Conservation (phyloP, 2,113 vertebrate genomes). For the Noctilio leporinus region DNA sequence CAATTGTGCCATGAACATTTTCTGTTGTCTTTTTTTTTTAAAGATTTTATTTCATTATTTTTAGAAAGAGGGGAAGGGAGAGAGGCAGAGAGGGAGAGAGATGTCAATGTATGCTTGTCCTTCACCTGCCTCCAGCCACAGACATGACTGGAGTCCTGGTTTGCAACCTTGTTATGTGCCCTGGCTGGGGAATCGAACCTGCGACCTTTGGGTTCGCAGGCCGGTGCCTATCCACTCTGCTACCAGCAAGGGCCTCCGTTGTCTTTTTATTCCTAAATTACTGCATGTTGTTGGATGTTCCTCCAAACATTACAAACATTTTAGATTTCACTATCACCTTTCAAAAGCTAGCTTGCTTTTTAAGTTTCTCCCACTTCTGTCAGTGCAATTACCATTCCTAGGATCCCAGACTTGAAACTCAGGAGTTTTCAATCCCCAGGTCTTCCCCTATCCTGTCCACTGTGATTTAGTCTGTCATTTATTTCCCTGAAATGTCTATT, state of each 20-base stretch:
- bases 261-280: background rate
- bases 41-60: too few relatives aligned
- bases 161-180: too few relatives aligned
- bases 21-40: background rate
- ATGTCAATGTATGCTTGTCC: too few relatives aligned
- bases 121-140: too few relatives aligned
- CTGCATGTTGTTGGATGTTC: background rate
- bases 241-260: too few relatives aligned
- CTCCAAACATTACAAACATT: background rate
- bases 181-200: too few relatives aligned
- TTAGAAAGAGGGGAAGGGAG: too few relatives aligned
- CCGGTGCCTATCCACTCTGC: too few relatives aligned
- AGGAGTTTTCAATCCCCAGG: background rate
- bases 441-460: background rate
- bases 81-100: too few relatives aligned
- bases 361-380: background rate
- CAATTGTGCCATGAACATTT: background rate
- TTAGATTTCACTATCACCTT: background rate
- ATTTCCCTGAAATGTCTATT: background rate
- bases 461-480: too few relatives aligned
- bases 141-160: too few relatives aligned
- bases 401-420: background rate
- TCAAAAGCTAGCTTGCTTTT: background rate
- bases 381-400: background rate
- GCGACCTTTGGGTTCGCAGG: too few relatives aligned